Evolutionary conservation across 2,797 vertebrate species (phyloP).

Genomic region (Coendou prehensilis): DNA sequence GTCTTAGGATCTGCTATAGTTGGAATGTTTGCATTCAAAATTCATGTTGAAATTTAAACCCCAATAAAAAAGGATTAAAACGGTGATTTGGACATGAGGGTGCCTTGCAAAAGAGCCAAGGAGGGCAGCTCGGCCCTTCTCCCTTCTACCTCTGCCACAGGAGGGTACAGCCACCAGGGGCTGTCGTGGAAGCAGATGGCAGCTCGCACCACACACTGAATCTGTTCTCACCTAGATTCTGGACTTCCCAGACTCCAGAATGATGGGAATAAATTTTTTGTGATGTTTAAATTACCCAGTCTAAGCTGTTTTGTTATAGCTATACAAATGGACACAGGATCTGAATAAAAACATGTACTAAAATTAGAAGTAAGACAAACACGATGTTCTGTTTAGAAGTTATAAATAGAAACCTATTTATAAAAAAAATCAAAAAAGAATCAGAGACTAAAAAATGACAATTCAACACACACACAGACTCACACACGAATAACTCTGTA

Average conservation of each 20-base stretch:
- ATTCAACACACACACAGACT: neutral
- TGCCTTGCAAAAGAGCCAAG: neutral
- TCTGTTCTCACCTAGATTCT: neutral
- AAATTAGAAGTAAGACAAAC: constrained; percentile 38
- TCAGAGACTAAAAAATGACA: neutral
- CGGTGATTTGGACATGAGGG: neutral
- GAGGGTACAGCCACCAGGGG: neutral
- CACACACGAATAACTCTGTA: neutral
- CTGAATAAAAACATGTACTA: constrained; percentile 21
- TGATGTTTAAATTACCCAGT: neutral
- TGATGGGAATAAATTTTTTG: neutral
- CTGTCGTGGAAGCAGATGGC: neutral
- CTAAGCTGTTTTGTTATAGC: neutral
- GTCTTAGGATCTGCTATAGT: neutral
- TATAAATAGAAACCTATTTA: constrained; percentile 2
- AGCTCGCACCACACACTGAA: neutral
- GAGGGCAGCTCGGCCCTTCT: neutral
- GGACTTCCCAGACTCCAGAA: neutral
- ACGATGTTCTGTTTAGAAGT: neutral
- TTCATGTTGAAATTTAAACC: neutral
- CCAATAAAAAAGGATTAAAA: neutral
- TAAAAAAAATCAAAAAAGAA: constrained; percentile 7
- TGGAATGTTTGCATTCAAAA: neutral
- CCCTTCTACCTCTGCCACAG: neutral
- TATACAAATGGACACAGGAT: neutral